Base-by-base conservation (phyloP, 2,113 vertebrate species). In the Cepphus grylle region DNA sequence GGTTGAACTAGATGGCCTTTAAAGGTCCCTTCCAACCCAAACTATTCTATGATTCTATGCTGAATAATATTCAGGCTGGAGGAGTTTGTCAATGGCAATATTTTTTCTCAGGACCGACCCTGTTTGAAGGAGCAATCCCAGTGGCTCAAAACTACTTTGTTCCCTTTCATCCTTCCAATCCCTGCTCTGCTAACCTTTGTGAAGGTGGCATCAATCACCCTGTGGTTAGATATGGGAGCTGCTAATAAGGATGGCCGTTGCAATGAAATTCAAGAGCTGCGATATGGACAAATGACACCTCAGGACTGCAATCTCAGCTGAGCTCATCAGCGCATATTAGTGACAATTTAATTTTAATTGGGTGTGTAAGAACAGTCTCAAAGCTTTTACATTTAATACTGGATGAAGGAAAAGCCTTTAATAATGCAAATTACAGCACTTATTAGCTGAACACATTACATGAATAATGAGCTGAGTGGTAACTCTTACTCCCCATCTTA, bases 281-380 rank as follows among this genome's bases (percentile, higher is more conserved):
- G 1, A 11, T 23, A 71, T 12, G 34, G 42, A 79, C 36, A 81
- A 94, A 87, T 61, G 58, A 76, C 52, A 71, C 30, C 20, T 55
- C 40, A 26, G 26, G 55, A 81, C 38, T 86, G 9, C 19, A 61
- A 32, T 59, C 29, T 87, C 59, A 72, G 50, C 34, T 66, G 30
- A 94, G 36, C 12, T 82, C 77, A 73, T 80, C 53, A 83, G 22
- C 25, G 88, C 29, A 6, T 88, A 83, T 83, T 88, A 81, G 38
- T 88, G 55, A 83, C 17, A 86, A 81, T 70, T 88, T 88, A 19
- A 58, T 70, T 94, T 96, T 88, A 88, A 96, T 83, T 91, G 32
- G 34, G 18, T 38, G 12, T 61, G 29, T 70, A 22, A 94, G 42
- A 94, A 56, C 36, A 55, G 40, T 83, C n/a, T 95, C 81, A 90